Conservation (phyloP, 2,113 vertebrate genomes). For the Gymnogyps californianus region DNA sequence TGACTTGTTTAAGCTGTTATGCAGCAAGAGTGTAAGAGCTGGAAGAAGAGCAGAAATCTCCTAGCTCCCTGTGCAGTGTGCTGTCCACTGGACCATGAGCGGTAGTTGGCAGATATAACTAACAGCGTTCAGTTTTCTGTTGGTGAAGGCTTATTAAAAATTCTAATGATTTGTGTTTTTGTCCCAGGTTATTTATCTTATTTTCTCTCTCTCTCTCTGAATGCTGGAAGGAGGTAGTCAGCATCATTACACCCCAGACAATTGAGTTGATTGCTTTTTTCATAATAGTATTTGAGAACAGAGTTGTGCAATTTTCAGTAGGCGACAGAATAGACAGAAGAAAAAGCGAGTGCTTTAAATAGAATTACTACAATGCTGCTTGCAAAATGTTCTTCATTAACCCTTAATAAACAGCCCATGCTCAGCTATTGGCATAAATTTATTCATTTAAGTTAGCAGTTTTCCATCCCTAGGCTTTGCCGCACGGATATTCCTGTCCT, state of each 20-base stretch:
- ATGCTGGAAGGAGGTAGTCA: slow-evolving; percentile 49
- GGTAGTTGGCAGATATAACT: slow-evolving; percentile 22
- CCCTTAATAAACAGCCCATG: slow-evolving; percentile 7
- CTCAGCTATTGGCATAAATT: not conserved
- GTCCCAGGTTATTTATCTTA: slow-evolving; percentile 55
- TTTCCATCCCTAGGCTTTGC: not conserved
- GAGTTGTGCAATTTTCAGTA: slow-evolving; percentile 55
- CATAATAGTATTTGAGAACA: slow-evolving; percentile 51
- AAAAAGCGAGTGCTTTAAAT: slow-evolving; percentile 54
- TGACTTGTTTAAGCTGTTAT: not conserved
- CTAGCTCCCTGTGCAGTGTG: not conserved
- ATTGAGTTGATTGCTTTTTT: slow-evolving; percentile 66
- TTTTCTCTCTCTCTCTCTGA: not conserved
- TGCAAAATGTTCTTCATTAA: slow-evolving; percentile 54
- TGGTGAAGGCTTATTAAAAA: slow-evolving; percentile 55
- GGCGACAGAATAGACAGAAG: slow-evolving; percentile 24
- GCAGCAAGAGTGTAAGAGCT: not conserved
- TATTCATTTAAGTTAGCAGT: not conserved
- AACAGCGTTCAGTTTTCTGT: not conserved
- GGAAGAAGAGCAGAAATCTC: slow-evolving; percentile 4
- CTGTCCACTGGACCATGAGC: slow-evolving; percentile 10
- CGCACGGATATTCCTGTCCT: not conserved
- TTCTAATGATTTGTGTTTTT: slow-evolving; percentile 55
- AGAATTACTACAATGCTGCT: slow-evolving; percentile 29
- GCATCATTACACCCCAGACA: slow-evolving; percentile 64